Percentiles rank a stretch among this genome's conserved stretches.
These are phyloP conservation scores for Scyliorhinus canicula DNA, from an alignment of 2,797 vertebrate genomes.

Conservation along the genomic window DNA sequence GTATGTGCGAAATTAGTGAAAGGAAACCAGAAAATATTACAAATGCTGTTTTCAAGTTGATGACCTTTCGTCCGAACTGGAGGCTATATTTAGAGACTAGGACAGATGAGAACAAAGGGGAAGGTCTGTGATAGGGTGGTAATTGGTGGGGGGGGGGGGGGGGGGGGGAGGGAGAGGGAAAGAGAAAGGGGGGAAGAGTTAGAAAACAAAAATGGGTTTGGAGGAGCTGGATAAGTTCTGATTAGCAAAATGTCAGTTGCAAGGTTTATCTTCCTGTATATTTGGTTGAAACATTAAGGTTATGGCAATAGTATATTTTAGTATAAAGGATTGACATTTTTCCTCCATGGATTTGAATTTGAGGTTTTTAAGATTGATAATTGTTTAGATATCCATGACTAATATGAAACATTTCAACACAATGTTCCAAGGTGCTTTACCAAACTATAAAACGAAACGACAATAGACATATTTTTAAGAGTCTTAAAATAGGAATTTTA, in stretches of 20 bases:
- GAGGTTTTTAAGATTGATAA: background rate
- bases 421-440: no score
- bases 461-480: background rate
- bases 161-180: no score
- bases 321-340: background rate
- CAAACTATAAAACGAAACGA: background rate
- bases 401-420: background rate
- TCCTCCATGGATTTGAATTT: background rate
- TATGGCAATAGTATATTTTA: background rate
- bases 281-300: background rate
- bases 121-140: no score
- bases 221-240: background rate
- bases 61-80: background rate
- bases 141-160: no score
- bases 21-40: background rate
- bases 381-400: background rate
- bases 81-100: background rate
- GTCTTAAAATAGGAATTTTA: no score
- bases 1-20: background rate
- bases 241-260: background rate
- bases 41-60: background rate
- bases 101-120: background rate
- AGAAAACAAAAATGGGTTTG: no score
- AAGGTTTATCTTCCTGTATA: background rate
- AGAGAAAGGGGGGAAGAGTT: no score